phyloP scores from a whole-genome alignment of 2,113 vertebrate genomes.

The Sinocyclocheilus rhinocerous region DNA sequence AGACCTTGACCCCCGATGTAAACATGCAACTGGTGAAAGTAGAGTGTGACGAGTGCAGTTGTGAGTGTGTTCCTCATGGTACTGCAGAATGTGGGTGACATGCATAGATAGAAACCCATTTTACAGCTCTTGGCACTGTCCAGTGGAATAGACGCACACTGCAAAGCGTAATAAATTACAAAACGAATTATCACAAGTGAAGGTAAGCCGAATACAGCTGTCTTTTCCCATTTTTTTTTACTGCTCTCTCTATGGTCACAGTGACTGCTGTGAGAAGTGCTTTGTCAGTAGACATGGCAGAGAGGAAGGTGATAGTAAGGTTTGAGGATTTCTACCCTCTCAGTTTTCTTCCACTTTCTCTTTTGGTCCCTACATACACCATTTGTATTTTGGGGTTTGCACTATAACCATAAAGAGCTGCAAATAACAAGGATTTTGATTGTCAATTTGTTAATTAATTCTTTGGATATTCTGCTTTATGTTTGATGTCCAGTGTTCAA shows the following conservation, averaged over 20 bases:
- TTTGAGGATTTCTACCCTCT: slow-evolving; percentile 64
- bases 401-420: background rate
- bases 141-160: slow-evolving; percentile 31
- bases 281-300: slow-evolving; percentile 68
- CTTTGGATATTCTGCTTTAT: no score
- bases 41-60: background rate
- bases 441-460: background rate
- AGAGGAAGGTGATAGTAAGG: slow-evolving; percentile 68
- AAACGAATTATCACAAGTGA: slow-evolving; percentile 60
- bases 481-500: no score
- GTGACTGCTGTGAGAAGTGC: slow-evolving; percentile 60
- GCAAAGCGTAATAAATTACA: slow-evolving; percentile 56
- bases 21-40: background rate
- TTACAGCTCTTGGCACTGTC: slow-evolving; percentile 43
- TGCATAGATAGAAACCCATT: slow-evolving; percentile 52
- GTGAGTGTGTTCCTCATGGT: background rate
- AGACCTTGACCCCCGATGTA: background rate
- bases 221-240: slow-evolving; percentile 34
- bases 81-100: slow-evolving; percentile 45
- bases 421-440: background rate
- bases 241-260: slow-evolving; percentile 5
- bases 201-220: slow-evolving; percentile 54
- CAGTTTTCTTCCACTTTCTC: slow-evolving; percentile 1
- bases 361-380: background rate
- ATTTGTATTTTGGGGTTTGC: background rate